These are phyloP conservation scores for Channa striata DNA, from an alignment of 2,797 vertebrate genomes.

Conservation along the genomic window DNA sequence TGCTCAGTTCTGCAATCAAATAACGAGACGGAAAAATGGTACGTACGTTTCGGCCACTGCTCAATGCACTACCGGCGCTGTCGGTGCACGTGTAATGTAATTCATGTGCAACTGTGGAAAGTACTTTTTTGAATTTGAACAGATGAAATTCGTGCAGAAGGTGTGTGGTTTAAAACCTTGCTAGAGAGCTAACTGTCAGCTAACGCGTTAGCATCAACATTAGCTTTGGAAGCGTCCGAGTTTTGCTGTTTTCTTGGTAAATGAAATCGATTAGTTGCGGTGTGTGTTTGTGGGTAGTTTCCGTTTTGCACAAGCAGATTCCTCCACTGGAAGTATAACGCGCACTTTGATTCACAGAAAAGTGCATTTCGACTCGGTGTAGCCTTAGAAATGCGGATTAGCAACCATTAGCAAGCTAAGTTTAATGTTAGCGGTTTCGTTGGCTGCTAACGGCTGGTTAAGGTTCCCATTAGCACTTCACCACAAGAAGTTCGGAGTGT, in stretches of 20 bases:
- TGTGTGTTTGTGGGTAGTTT: not conserved
- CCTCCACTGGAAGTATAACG: rapidly evolving
- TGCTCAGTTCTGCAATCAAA: constrained; percentile 72
- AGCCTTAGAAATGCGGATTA: constrained; percentile 31
- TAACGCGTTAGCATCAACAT: constrained; percentile 56
- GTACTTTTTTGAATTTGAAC: constrained; percentile 46
- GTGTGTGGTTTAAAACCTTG: constrained; percentile 56
- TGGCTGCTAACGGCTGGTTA: constrained; percentile 19
- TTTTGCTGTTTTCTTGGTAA: not conserved
- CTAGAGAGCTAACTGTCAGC: constrained; percentile 70
- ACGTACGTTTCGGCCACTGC: constrained; percentile 31
- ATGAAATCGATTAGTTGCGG: rapidly evolving
- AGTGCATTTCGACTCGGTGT: not conserved
- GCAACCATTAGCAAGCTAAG: constrained; percentile 53
- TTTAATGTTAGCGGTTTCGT: constrained; percentile 25
- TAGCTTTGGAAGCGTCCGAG: constrained; percentile 23
- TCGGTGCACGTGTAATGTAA: not conserved
- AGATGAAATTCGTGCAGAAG: constrained; percentile 48
- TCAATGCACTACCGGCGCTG: rapidly evolving
- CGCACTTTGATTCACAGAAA: not conserved
- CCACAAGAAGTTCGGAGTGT: not conserved
- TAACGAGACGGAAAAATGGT: constrained; percentile 82
- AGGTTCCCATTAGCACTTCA: not conserved
- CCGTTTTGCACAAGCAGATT: rapidly evolving
- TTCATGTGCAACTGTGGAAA: constrained; percentile 15